phyloP scores from a whole-genome alignment of 2,888 invertebrate genomes.

The Malthinus seriepunctatus region DNA sequence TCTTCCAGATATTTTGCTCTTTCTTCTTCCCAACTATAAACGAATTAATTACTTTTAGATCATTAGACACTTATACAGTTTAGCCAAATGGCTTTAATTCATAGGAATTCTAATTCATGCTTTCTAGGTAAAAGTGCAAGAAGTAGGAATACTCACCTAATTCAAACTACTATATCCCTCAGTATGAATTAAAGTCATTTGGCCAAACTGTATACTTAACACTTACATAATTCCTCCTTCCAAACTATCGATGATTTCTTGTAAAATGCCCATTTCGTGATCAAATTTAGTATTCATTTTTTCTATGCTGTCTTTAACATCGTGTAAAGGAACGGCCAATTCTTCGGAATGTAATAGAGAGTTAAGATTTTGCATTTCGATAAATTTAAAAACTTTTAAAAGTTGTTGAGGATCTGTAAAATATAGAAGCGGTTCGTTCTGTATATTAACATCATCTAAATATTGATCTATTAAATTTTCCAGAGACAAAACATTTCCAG shows the following conservation, averaged over 20 bases:
- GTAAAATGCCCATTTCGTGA: constrained; percentile 51
- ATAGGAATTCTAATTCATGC: too few relatives aligned
- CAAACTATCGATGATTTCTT: constrained; percentile 52
- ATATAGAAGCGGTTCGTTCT: constrained; percentile 59
- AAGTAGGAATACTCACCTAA: too few relatives aligned
- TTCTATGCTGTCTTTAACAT: constrained; percentile 56
- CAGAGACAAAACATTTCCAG: constrained; percentile 42
- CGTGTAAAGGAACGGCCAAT: constrained; percentile 58
- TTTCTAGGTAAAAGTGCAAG: too few relatives aligned
- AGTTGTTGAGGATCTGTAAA: constrained; percentile 62
- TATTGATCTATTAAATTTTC: constrained; percentile 56
- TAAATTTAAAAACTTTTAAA: constrained; percentile 60
- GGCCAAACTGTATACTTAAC: too few relatives aligned
- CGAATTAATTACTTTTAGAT: not conserved
- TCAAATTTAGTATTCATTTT: constrained; percentile 52
- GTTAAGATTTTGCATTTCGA: constrained; percentile 67
- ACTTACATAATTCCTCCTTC: constrained; percentile 49
- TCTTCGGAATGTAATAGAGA: constrained; percentile 64
- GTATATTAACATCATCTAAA: constrained; percentile 53
- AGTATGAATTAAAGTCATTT: too few relatives aligned
- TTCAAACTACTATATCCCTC: too few relatives aligned
- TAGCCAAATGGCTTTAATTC: too few relatives aligned
- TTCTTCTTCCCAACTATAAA: constrained; percentile 56
- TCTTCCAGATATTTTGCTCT: constrained; percentile 58
- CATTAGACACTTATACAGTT: too few relatives aligned